These are phyloP conservation scores for Bettongia penicillata DNA, from an alignment of 2,113 vertebrate species.

Conservation along the genomic window DNA sequence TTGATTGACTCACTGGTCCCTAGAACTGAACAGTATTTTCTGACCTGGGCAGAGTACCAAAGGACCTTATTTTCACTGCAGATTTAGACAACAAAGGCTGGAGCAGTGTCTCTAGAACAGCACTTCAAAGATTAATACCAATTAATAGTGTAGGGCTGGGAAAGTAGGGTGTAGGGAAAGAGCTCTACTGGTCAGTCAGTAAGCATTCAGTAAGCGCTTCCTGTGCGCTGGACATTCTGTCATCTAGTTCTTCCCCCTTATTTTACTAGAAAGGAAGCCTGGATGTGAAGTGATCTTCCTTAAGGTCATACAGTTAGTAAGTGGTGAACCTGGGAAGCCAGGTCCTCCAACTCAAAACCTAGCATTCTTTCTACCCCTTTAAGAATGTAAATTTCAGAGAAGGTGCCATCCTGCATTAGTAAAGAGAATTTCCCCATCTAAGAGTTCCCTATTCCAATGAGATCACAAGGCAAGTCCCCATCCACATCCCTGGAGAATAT, in stretches of 20 bases:
- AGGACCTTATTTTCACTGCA: background rate
- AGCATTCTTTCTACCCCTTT: background rate
- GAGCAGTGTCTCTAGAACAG: background rate
- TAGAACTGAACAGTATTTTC: background rate
- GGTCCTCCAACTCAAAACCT: background rate
- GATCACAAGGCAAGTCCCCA: background rate
- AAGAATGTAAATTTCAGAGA: background rate
- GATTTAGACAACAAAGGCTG: background rate
- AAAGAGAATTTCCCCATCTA: background rate
- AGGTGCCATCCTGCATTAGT: background rate
- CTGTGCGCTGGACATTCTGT: background rate
- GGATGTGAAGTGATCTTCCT: background rate
- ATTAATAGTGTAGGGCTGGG: background rate
- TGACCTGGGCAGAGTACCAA: background rate
- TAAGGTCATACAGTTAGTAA: background rate
- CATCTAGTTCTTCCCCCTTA: background rate
- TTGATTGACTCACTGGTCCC: background rate
- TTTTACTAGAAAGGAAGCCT: background rate
- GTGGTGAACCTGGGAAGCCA: background rate
- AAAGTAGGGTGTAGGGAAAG: background rate
- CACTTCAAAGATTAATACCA: background rate
- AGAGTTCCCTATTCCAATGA: background rate
- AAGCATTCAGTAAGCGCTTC: background rate
- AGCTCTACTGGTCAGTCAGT: background rate
- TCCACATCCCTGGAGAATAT: background rate